phyloP scores from a whole-genome alignment of 2,888 invertebrate species.

The Cheilosia variabilis region DNA sequence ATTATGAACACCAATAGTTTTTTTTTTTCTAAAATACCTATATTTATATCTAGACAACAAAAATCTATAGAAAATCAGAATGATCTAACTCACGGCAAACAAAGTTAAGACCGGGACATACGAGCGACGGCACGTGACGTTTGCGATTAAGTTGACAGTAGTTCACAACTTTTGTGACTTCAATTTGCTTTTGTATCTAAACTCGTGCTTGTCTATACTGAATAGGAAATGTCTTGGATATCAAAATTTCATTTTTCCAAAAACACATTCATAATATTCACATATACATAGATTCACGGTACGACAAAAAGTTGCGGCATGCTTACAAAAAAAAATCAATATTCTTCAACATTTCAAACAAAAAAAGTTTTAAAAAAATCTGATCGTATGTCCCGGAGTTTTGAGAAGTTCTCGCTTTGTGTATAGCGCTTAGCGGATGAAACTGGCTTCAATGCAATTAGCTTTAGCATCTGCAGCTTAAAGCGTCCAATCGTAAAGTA shows the following conservation, averaged over 20 bases:
- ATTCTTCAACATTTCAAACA: background rate
- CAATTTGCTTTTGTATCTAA: no score
- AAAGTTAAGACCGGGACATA: constrained; percentile 18
- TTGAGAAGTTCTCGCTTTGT: no score
- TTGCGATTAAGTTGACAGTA: no score
- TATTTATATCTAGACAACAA: background rate
- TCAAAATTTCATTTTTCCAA: background rate
- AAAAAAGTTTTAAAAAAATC: background rate
- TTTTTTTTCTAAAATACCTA: constrained; percentile 4
- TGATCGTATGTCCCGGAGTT: no score
- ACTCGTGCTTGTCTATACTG: background rate
- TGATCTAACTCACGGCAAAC: constrained; percentile 37
- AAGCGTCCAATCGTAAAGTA: no score
- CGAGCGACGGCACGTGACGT: background rate
- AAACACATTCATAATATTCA: background rate
- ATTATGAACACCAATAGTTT: constrained; percentile 2
- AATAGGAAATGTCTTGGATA: background rate
- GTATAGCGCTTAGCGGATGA: no score
- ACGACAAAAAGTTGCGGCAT: constrained; percentile 2
- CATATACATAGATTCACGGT: background rate
- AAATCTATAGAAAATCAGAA: constrained; percentile 28
- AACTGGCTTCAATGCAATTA: no score
- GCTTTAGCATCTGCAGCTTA: no score
- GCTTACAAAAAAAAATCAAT: background rate
- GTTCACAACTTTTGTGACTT: no score